phyloP scores from a whole-genome alignment of 2,888 invertebrate genomes.

The Eugnorisma glareosa region DNA sequence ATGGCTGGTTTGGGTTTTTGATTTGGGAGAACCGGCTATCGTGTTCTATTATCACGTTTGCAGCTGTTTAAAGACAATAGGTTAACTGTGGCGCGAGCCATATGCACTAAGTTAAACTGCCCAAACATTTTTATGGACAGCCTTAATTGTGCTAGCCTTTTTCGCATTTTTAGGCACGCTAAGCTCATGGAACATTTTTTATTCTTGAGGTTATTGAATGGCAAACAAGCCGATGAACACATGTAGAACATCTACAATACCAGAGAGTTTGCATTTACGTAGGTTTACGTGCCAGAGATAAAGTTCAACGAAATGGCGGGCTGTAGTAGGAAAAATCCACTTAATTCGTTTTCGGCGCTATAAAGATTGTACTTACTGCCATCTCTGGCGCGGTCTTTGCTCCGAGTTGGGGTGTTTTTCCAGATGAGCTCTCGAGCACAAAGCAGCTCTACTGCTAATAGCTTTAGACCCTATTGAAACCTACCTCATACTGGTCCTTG shows the following conservation, averaged over 20 bases:
- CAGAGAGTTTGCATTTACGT: background rate
- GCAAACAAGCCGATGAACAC: no score
- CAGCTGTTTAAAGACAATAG: constrained; percentile 11
- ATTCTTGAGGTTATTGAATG: background rate
- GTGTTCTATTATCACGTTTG: background rate
- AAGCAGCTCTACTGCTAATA: background rate
- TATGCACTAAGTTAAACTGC: background rate
- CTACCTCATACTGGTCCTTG: constrained; percentile 69
- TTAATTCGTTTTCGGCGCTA: background rate
- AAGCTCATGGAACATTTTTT: background rate
- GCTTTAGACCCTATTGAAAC: background rate
- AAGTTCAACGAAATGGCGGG: background rate
- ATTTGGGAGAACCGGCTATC: background rate
- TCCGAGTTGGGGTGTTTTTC: background rate
- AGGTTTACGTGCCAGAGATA: background rate
- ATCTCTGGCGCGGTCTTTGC: background rate
- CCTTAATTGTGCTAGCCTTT: background rate
- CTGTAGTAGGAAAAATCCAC: background rate
- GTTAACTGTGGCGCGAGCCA: background rate
- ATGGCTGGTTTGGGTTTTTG: background rate
- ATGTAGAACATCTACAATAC: background rate
- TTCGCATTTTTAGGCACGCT: background rate
- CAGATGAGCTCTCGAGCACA: background rate
- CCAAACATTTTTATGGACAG: background rate
- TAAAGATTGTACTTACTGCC: background rate